Conservation (phyloP, 1,140 invertebrate species). For the Drosophila eugracilis region DNA sequence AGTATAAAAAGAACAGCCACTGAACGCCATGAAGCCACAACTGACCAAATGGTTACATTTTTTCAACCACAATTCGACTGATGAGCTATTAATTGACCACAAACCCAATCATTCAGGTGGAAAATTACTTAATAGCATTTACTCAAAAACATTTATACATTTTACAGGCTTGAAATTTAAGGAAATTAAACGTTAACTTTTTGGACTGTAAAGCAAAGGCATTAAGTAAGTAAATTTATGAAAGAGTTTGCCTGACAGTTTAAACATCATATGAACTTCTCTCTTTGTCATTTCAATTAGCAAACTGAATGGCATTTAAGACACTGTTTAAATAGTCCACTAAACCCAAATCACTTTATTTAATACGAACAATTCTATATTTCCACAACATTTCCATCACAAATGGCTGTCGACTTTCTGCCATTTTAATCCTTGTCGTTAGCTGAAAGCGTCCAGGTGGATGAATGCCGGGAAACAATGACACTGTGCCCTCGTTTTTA, state of each 20-base stretch:
- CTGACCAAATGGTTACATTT: slow-evolving; percentile 1
- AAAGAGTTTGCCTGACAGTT: no score
- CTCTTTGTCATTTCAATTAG: no score
- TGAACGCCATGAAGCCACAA: not conserved
- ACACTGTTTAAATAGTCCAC: no score
- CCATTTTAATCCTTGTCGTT: slow-evolving; percentile 14
- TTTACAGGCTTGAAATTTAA: no score
- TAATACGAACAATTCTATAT: slow-evolving; percentile 19
- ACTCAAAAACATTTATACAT: not conserved
- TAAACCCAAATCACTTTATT: not conserved
- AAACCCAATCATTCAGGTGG: slow-evolving; percentile 9
- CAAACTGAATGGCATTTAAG: no score
- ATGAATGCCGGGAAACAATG: slow-evolving; percentile 11
- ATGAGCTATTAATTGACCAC: slow-evolving; percentile 31
- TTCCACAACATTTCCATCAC: slow-evolving; percentile 56
- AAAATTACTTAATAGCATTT: slow-evolving; percentile 1
- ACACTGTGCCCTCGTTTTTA: not conserved
- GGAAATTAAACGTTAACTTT: not conserved
- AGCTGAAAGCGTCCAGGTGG: slow-evolving; percentile 32
- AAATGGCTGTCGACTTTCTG: slow-evolving; percentile 9
- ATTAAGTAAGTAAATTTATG: no score
- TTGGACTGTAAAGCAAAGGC: not conserved
- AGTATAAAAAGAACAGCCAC: not conserved
- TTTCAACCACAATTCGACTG: not conserved
- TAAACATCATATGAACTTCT: no score